These are phyloP conservation scores for Brachirus orientalis DNA, from an alignment of 2,113 vertebrate species.

Conservation along the genomic window DNA sequence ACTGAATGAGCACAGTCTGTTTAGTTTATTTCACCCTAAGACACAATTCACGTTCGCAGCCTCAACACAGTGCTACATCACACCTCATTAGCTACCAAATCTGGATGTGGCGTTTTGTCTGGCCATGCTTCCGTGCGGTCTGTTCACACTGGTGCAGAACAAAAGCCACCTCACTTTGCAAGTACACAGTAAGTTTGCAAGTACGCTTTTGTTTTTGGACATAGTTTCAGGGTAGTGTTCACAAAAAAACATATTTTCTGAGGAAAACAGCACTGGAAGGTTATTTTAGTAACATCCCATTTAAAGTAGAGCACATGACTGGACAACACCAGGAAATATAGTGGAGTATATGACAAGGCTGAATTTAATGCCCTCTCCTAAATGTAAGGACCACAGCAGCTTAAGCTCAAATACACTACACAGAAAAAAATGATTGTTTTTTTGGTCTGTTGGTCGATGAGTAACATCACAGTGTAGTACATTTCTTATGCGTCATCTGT, in stretches of 20 bases:
- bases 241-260: slow-evolving; percentile 16
- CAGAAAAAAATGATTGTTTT: background rate
- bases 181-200: too few species aligned
- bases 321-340: background rate
- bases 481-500: background rate
- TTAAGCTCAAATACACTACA: background rate
- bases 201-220: too few species aligned
- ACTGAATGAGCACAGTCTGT: slow-evolving; percentile 34
- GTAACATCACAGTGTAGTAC: background rate
- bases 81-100: slow-evolving; percentile 62
- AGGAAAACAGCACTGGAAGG: slow-evolving; percentile 10
- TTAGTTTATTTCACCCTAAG: slow-evolving; percentile 53
- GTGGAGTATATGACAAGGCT: background rate
- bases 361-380: background rate
- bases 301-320: background rate
- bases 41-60: slow-evolving; percentile 31
- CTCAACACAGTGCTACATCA: slow-evolving; percentile 32
- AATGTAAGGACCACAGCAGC: background rate
- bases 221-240: slow-evolving; percentile 38
- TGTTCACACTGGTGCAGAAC: slow-evolving; percentile 26
- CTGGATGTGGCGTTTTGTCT: slow-evolving; percentile 41
- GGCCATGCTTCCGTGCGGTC: too few species aligned
- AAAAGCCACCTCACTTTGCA: slow-evolving; percentile 26
- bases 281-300: slow-evolving; percentile 26
- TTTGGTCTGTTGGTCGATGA: background rate